Base-by-base conservation (phyloP, 2,797 vertebrate genomes). In the Schizopygopsis malacanthus region DNA sequence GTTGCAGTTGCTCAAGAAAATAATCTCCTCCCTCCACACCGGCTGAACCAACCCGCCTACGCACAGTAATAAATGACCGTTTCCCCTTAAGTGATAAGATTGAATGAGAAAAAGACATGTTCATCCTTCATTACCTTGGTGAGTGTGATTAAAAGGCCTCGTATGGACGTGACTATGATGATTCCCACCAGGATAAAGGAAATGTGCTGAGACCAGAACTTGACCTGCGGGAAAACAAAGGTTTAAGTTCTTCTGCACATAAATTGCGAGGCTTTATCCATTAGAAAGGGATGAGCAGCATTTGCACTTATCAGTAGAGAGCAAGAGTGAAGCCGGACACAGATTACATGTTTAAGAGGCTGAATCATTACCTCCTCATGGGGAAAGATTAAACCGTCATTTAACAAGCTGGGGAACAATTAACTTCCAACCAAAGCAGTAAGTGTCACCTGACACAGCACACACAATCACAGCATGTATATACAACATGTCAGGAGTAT, bases 191-290 rank as follows among this genome's bases (percentile, higher is more conserved):
- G 94, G 88, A 99, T 99, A 93, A 99, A 99, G 86, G 98, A 98
- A 91, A 99, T 99, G 88, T 99, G 98, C 83, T 99, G 98, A 87
- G 98, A 99, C 98, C 98, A 99, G 94, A 99, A 99, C 93, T 99
- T 99, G 2, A 99, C 98, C 98, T 99, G 92, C 69, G 87, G 52
- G 80, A 7, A 90, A 90, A 79, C 43, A 8, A 90, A 82, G 87
- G 47, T 80, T 81, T 82, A 18, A 83, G 12, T 28, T 69, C 56
- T 45, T 65, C 71, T 12, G 33, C 50, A 15, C 59, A 56, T 50
- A 63, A 16, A 84, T 82, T 56, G 41, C 65, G 20, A 87, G 61
- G 79, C 45, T 79, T 86, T 84, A n/a, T 18, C 18, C n/a, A 39
- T 80, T 47, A 85, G 28, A 79, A 61, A 54, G 4, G 33, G 70